phyloP scores from a whole-genome alignment of 2,113 vertebrate species.

The Takifugu flavidus region DNA sequence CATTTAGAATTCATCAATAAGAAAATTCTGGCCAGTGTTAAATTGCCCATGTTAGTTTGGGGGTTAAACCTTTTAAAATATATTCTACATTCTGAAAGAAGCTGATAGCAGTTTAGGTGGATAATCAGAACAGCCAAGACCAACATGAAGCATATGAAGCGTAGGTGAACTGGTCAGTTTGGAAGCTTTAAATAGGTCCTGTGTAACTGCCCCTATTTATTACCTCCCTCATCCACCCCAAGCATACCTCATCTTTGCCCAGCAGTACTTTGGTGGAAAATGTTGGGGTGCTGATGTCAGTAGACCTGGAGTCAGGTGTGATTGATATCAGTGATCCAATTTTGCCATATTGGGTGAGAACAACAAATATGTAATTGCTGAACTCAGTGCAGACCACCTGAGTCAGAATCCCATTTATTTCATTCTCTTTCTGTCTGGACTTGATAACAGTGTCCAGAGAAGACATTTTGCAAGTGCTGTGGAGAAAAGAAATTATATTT shows the following conservation, averaged over 20 bases:
- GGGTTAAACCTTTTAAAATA: too few species aligned
- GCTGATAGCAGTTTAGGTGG: too few species aligned
- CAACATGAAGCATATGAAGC: too few species aligned
- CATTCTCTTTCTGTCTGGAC: conserved; percentile 79
- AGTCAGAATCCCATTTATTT: conserved; percentile 82
- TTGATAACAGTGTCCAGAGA: conserved; percentile 68
- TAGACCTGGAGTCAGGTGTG: conserved; percentile 77
- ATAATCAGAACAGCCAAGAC: too few species aligned
- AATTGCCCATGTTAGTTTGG: too few species aligned
- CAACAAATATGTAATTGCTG: conserved; percentile 87
- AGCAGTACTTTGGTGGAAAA: conserved; percentile 89
- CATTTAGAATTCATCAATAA: not conserved
- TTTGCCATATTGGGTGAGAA: conserved; percentile 93
- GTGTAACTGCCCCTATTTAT: too few species aligned
- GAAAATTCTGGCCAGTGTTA: too few species aligned
- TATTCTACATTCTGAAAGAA: too few species aligned
- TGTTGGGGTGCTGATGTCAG: conserved; percentile 77
- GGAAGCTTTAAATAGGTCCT: too few species aligned
- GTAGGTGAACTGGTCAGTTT: too few species aligned
- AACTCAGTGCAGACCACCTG: conserved; percentile 93
- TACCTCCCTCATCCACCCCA: not conserved
- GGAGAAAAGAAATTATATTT: not conserved
- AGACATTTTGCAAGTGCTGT: conserved; percentile 72
- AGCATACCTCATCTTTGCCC: conserved; percentile 90
- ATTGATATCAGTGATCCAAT: conserved; percentile 88